Evolutionary conservation across 2,797 vertebrate genomes (phyloP).

Genomic region (Antennarius maculatus): DNA sequence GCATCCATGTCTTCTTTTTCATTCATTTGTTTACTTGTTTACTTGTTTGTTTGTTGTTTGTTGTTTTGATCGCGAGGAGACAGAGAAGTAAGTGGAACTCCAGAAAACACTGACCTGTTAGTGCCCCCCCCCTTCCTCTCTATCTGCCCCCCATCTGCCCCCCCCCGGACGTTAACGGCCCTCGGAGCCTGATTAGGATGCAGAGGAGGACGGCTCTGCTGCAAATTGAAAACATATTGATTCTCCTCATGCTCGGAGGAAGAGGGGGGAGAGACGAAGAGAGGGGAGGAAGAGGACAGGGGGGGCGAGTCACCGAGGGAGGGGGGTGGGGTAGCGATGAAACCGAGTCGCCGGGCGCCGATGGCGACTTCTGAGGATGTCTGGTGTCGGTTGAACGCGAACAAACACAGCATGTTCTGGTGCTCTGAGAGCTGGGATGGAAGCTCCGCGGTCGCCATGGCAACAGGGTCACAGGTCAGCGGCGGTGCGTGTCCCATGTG

Average conservation of each 20-base stretch:
- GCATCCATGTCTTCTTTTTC: too few relatives aligned
- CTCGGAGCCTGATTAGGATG: constrained; percentile 76
- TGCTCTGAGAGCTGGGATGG: constrained; percentile 32
- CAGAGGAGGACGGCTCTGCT: constrained; percentile 79
- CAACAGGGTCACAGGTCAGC: constrained; percentile 52
- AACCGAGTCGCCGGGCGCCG: constrained; percentile 17
- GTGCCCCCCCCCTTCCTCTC: not conserved
- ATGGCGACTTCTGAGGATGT: constrained; percentile 39
- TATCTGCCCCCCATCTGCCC: not conserved
- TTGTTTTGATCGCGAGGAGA: too few relatives aligned
- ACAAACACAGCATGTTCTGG: constrained; percentile 20
- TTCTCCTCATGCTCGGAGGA: constrained; percentile 75
- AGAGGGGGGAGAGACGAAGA: constrained; percentile 53
- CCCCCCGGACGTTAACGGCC: constrained; percentile 65
- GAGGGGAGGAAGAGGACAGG: constrained; percentile 20
- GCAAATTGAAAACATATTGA: constrained; percentile 84
- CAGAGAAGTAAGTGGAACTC: not conserved
- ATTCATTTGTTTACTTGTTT: too few relatives aligned
- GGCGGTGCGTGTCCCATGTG: constrained; percentile 14
- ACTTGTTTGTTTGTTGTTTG: too few relatives aligned
- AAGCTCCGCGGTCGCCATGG: constrained; percentile 45
- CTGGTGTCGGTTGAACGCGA: constrained; percentile 21
- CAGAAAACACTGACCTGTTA: constrained; percentile 21
- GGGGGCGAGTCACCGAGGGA: not conserved
- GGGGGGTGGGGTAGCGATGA: constrained; percentile 1